Conservation (phyloP, 92 coral and sea anemone genomes). For the Scolanthus callimorphus region DNA sequence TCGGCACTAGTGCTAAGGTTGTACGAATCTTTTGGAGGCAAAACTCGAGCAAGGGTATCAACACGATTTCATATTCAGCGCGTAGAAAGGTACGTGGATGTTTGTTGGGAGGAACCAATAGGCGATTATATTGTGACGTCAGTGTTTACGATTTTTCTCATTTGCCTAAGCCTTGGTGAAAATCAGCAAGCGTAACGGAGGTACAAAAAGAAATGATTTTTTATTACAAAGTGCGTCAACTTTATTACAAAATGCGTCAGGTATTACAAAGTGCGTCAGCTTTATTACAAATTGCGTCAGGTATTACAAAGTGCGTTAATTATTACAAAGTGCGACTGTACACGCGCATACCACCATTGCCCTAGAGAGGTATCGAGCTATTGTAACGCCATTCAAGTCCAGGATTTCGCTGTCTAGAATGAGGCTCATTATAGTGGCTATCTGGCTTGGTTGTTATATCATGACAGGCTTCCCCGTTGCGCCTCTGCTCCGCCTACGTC, state of each 20-base stretch:
- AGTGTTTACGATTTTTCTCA: too few species aligned
- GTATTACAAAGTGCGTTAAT: constrained; percentile 62
- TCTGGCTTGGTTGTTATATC: constrained; percentile 59
- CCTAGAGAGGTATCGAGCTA: constrained; percentile 61
- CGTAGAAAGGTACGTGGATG: constrained; percentile 44
- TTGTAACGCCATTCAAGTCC: constrained; percentile 62
- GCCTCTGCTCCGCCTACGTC: constrained; percentile 14
- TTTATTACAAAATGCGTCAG: too few species aligned
- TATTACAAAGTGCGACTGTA: constrained; percentile 62
- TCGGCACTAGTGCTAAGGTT: constrained; percentile 79
- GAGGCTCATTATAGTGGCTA: constrained; percentile 26
- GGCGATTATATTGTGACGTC: too few species aligned
- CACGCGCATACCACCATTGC: constrained; percentile 68
- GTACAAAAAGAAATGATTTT: too few species aligned
- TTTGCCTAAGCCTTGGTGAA: too few species aligned
- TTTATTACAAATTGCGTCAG: too few species aligned
- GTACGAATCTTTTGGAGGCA: constrained; percentile 93
- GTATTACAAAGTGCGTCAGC: too few species aligned
- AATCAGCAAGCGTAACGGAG: too few species aligned
- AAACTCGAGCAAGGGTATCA: constrained; percentile 46
- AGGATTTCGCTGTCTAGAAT: constrained; percentile 35
- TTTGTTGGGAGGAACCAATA: too few species aligned
- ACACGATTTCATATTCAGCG: constrained; percentile 45
- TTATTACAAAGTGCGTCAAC: too few species aligned
- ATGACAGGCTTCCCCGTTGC: constrained; percentile 55